Percentiles rank a stretch among this genome's conserved stretches.
Conservation (phyloP, 2,888 invertebrate species). For the Dicycla oo region DNA sequence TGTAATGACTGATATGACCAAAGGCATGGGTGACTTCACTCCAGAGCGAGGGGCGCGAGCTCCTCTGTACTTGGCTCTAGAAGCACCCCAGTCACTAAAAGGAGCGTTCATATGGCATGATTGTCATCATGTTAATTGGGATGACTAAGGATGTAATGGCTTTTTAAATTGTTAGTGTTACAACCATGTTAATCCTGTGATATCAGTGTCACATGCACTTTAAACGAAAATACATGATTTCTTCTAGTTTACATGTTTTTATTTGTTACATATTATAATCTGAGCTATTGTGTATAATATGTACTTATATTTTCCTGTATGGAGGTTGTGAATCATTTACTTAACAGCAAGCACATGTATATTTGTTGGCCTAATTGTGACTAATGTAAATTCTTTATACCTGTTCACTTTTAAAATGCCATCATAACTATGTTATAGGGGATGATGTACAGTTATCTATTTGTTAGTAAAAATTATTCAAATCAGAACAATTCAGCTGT, state of each 20-base stretch:
- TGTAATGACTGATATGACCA: conserved; percentile 88
- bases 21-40: conserved; percentile 87
- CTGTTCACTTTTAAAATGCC: conserved; percentile 21
- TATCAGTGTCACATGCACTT: conserved; percentile 88
- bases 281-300: conserved; percentile 30
- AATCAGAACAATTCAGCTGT: conserved; percentile 25
- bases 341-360: conserved; percentile 28
- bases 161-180: conserved; percentile 74
- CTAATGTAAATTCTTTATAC: conserved; percentile 14
- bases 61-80: conserved; percentile 84
- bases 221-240: conserved; percentile 85
- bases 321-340: conserved; percentile 54
- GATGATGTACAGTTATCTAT: conserved; percentile 24
- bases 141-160: conserved; percentile 81
- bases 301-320: conserved; percentile 49
- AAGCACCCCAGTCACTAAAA: conserved; percentile 85
- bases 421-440: conserved; percentile 20
- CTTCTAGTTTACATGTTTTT: conserved; percentile 77
- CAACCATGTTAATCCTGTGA: conserved; percentile 86
- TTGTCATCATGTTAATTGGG: conserved; percentile 88
- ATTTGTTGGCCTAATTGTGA: conserved; percentile 43
- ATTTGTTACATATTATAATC: conserved; percentile 64
- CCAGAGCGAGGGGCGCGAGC: conserved; percentile 86
- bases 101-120: conserved; percentile 88
- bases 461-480: conserved; percentile 40